A percentile compares a stretch with the other conserved stretches of the same genome.
phyloP scores from a whole-genome alignment of 1,140 invertebrate species.

The Asobara japonica region DNA sequence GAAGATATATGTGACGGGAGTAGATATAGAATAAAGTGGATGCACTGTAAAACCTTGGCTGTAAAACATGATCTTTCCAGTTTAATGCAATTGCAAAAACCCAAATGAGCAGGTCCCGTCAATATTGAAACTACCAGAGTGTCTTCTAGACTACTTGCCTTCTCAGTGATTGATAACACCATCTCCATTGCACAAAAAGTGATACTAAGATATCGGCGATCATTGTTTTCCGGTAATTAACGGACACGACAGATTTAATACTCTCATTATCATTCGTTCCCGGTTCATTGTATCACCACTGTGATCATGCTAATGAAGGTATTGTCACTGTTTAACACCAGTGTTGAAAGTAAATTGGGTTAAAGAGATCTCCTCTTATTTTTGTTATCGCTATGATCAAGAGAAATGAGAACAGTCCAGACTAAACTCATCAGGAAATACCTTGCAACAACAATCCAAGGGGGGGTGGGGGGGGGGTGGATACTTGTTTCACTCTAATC shows the following conservation, averaged over 20 bases:
- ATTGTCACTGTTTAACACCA: constrained; percentile 2
- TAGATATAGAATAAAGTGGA: not conserved
- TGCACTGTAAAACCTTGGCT: no score
- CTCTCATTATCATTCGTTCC: not conserved
- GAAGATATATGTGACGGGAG: not conserved
- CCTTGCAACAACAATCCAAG: constrained; percentile 4
- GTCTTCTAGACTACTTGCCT: no score
- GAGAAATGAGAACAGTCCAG: not conserved
- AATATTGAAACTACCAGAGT: no score
- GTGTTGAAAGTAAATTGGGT: not conserved
- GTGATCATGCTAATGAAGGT: not conserved
- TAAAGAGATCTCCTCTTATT: not conserved
- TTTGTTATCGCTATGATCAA: not conserved
- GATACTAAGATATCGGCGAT: not conserved
- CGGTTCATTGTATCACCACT: not conserved
- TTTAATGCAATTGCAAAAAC: no score
- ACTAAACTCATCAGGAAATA: constrained; percentile 16
- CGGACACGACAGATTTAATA: not conserved
- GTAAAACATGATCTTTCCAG: no score
- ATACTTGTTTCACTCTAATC: constrained; percentile 22
- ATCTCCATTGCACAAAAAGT: not conserved
- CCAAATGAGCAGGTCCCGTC: no score
- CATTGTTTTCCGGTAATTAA: not conserved
- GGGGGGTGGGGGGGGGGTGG: no score
- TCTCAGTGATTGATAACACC: not conserved